These are phyloP conservation scores for Salvelinus fontinalis DNA, from an alignment of 2,113 vertebrate species.

Conservation along the genomic window DNA sequence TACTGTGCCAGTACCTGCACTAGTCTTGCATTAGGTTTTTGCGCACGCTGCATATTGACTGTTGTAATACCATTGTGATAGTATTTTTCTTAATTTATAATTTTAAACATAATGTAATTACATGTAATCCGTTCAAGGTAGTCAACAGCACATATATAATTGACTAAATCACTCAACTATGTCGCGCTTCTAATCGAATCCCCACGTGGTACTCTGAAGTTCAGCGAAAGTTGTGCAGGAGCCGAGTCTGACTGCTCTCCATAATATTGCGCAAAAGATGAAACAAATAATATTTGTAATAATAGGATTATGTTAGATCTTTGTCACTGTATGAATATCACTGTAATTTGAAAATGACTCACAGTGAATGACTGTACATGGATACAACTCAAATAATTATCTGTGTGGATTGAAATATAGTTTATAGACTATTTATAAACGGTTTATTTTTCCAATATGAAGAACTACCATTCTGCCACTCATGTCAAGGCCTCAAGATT, in stretches of 20 bases:
- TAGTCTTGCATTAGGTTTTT: background rate
- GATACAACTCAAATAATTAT: too few species aligned
- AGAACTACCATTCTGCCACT: too few species aligned
- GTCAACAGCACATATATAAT: background rate
- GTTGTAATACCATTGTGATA: background rate
- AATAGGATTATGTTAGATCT: too few species aligned
- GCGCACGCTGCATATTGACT: background rate
- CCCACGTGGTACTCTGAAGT: background rate
- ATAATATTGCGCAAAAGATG: background rate
- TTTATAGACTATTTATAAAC: too few species aligned
- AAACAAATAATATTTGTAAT: too few species aligned
- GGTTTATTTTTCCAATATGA: too few species aligned
- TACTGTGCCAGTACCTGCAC: background rate
- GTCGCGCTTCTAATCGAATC: background rate
- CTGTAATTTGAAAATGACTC: too few species aligned
- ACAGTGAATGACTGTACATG: too few species aligned
- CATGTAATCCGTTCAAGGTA: background rate
- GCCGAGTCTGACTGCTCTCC: too few species aligned
- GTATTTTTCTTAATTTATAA: background rate
- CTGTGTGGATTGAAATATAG: too few species aligned
- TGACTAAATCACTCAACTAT: background rate
- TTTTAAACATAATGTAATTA: background rate
- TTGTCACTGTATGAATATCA: too few species aligned
- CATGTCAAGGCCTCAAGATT: background rate
- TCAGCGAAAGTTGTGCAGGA: constrained; percentile 8